Conservation (phyloP, 2,113 vertebrate genomes). For the Malaclemys terrapin region DNA sequence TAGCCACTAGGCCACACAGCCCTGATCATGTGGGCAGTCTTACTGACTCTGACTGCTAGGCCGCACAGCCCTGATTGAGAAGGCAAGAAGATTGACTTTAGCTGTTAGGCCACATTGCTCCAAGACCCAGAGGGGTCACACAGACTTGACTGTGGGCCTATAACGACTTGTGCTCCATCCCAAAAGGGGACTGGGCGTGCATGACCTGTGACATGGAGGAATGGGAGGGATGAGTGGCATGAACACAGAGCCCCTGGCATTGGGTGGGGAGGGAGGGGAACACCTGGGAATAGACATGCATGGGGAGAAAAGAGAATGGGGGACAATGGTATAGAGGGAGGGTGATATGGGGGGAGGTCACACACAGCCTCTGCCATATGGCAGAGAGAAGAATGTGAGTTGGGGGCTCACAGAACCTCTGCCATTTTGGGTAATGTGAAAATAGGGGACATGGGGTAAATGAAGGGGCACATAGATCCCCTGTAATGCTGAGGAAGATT, state of each 20-base stretch:
- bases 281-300: neutral
- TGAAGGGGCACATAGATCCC: neutral
- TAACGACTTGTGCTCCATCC: no score
- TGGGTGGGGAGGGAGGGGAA: accelerated
- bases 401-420: neutral
- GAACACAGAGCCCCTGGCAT: neutral
- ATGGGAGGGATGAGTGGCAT: neutral
- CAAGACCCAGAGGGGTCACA: no score
- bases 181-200: no score
- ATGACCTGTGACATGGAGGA: neutral
- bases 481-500: neutral
- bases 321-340: neutral
- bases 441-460: neutral
- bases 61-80: no score
- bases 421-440: neutral
- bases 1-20: no score
- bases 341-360: neutral
- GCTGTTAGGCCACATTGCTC: no score
- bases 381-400: neutral
- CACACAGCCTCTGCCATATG: neutral
- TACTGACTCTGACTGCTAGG: no score
- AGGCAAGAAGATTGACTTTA: no score
- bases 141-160: no score
- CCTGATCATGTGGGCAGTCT: no score
- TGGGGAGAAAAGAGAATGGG: neutral